Percentiles rank a stretch among this genome's conserved stretches.
phyloP scores from a whole-genome alignment of 2,797 vertebrate species.

The Holocentrus rufus region DNA sequence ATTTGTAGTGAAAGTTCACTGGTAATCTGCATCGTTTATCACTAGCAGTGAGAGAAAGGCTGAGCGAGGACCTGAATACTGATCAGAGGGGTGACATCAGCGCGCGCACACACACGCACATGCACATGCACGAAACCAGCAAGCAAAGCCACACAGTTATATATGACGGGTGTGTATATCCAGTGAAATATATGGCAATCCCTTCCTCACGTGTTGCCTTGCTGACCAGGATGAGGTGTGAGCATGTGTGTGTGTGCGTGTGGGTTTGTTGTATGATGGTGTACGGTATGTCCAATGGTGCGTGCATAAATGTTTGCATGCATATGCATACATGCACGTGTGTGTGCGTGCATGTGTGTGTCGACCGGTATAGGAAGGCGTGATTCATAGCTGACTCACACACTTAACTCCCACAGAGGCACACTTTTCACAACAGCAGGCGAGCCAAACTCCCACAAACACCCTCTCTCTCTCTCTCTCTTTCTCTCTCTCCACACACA shows the following conservation, averaged over 20 bases:
- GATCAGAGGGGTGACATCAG: constrained; percentile 65
- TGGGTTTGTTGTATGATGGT: constrained; percentile 50
- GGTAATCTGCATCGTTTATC: constrained; percentile 71
- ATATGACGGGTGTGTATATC: constrained; percentile 2
- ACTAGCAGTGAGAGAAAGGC: constrained; percentile 56
- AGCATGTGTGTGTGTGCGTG: constrained; percentile 23
- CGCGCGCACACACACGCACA: constrained; percentile 27
- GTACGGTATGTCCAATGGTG: constrained; percentile 32
- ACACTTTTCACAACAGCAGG: constrained; percentile 82
- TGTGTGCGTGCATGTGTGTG: constrained; percentile 40
- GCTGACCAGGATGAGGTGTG: constrained; percentile 13
- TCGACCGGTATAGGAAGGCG: constrained; percentile 64
- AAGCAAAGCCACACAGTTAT: constrained; percentile 23
- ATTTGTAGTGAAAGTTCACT: constrained; percentile 58
- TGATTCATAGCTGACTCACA: constrained; percentile 85
- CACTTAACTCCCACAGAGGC: constrained; percentile 82
- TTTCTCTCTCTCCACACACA: constrained; percentile 4
- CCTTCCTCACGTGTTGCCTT: constrained; percentile 23
- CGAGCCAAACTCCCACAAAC: constrained; percentile 80
- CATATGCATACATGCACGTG: constrained; percentile 38
- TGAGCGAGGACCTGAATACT: constrained; percentile 61
- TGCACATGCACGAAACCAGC: background rate
- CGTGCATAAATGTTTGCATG: constrained; percentile 22
- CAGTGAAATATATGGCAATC: background rate
- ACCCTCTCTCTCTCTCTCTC: constrained; percentile 61